Conservation (phyloP, 2,113 vertebrate species). For the Genyomyrus donnyi region DNA sequence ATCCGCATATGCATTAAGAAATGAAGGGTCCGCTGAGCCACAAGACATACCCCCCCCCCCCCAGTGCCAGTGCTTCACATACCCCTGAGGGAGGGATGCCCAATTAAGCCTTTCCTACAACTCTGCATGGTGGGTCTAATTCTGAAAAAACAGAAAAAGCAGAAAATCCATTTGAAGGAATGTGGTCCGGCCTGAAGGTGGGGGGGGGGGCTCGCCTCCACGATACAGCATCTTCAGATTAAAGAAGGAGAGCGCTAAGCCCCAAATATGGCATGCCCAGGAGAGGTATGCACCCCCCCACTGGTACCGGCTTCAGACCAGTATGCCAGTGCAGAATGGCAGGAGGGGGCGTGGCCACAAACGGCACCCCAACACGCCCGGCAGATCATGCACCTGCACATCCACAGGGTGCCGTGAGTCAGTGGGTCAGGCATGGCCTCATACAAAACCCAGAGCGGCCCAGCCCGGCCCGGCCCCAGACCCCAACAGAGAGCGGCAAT, state of each 20-base stretch:
- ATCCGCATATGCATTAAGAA: neutral
- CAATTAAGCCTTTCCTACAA: slow-evolving; percentile 17
- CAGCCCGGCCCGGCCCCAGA: neutral
- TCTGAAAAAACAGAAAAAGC: neutral
- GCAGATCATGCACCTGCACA: neutral
- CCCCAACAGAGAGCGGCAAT: neutral
- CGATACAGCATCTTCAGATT: neutral
- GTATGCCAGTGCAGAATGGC: neutral
- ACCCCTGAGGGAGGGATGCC: neutral
- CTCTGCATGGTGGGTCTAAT: neutral
- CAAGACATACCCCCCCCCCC: neutral
- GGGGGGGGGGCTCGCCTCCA: neutral
- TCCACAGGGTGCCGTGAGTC: neutral
- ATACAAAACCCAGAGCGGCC: neutral
- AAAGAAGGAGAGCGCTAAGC: neutral
- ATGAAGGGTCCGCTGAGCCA: neutral
- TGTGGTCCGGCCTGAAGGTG: neutral
- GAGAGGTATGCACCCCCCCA: neutral
- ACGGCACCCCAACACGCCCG: neutral
- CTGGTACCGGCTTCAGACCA: neutral
- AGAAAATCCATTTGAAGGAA: neutral
- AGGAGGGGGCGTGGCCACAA: neutral
- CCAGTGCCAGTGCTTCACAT: neutral
- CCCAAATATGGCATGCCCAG: neutral
- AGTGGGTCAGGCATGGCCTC: neutral